A percentile compares a stretch with the other conserved stretches of the same genome.
Conservation (phyloP, 2,797 vertebrate genomes). For the Alectoris magna region DNA sequence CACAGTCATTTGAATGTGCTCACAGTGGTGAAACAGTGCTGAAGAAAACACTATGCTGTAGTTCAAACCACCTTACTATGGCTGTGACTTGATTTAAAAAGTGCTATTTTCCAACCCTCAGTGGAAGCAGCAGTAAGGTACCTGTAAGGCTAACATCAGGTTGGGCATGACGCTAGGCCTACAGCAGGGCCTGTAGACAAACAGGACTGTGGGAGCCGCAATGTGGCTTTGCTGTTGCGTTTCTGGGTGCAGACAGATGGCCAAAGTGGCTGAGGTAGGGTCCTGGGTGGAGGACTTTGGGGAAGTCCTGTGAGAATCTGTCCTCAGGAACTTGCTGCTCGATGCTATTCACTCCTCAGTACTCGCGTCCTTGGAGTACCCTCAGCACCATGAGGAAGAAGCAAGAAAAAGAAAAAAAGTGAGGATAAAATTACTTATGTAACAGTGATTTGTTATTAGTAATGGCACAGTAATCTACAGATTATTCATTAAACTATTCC, state of each 20-base stretch:
- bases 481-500: neutral
- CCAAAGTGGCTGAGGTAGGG: rapidly evolving
- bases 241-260: neutral
- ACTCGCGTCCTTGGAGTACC: rapidly evolving
- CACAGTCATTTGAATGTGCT: constrained; percentile 38
- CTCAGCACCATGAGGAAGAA: neutral
- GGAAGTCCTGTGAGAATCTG: rapidly evolving
- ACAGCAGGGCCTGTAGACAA: rapidly evolving
- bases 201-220: neutral
- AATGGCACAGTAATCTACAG: rapidly evolving
- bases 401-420: neutral
- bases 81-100: constrained; percentile 32
- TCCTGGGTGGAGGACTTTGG: no score
- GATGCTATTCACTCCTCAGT: rapidly evolving
- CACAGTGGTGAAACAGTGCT: constrained; percentile 54
- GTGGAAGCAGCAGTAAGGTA: neutral
- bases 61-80: constrained; percentile 20
- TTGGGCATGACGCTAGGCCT: rapidly evolving
- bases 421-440: neutral
- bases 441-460: neutral
- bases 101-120: constrained; percentile 42
- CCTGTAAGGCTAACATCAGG: no score
- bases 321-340: rapidly evolving
- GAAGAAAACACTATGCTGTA: constrained; percentile 38
- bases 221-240: rapidly evolving